Conservation (phyloP, 2,888 invertebrate genomes). For the Tachina lurida region DNA sequence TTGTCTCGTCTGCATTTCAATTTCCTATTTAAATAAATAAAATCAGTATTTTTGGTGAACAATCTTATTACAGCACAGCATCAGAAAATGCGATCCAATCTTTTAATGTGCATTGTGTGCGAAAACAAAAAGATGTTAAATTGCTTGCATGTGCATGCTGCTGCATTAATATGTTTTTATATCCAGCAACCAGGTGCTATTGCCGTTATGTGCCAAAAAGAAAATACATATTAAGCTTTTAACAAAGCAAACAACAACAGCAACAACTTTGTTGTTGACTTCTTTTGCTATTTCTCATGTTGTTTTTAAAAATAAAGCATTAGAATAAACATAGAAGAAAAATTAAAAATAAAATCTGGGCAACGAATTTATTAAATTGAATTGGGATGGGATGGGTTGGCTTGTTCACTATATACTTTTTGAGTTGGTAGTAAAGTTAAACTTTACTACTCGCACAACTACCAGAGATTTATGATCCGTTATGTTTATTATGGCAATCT, state of each 20-base stretch:
- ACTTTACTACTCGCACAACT: slow-evolving; percentile 16
- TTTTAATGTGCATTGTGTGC: slow-evolving; percentile 11
- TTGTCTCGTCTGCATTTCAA: slow-evolving; percentile 39
- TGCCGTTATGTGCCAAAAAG: slow-evolving; percentile 63
- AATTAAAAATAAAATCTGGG: slow-evolving; percentile 16
- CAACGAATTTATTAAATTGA: slow-evolving; percentile 49
- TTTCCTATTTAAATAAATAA: slow-evolving; percentile 12
- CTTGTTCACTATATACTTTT: slow-evolving; percentile 50
- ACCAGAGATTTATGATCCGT: slow-evolving; percentile 71
- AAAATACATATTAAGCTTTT: slow-evolving; percentile 40
- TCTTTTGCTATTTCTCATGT: neutral
- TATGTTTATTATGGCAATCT: slow-evolving; percentile 69
- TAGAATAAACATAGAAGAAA: slow-evolving; percentile 33
- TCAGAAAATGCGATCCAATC: slow-evolving; percentile 26
- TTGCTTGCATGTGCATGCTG: slow-evolving; percentile 2
- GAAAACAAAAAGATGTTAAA: slow-evolving; percentile 25
- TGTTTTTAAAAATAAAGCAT: slow-evolving; percentile 11
- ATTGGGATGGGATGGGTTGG: slow-evolving; percentile 36
- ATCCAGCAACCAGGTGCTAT: slow-evolving; percentile 66
- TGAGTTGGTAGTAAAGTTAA: slow-evolving; percentile 43
- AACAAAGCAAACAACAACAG: neutral
- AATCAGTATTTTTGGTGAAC: slow-evolving; percentile 23
- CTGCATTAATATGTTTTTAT: slow-evolving; percentile 24
- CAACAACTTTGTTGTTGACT: neutral
- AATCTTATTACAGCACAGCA: slow-evolving; percentile 34